Evolutionary conservation across 2,113 vertebrate genomes (phyloP).

Genomic region (Oriolus oriolus): DNA sequence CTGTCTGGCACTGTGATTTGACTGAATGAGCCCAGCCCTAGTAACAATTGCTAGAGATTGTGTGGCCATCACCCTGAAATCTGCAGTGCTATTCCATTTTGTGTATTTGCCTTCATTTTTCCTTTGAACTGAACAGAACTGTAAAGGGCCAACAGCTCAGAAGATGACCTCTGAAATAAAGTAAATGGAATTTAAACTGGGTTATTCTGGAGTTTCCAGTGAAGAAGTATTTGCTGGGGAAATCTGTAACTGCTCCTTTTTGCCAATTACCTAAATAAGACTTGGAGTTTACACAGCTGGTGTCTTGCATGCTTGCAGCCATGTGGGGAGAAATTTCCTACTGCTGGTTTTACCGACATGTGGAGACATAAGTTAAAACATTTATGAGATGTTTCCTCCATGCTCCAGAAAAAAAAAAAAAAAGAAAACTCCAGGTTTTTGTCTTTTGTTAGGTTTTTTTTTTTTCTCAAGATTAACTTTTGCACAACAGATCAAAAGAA

Average conservation of each 20-base stretch:
- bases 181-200: neutral
- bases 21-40: neutral
- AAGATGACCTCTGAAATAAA: neutral
- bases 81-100: neutral
- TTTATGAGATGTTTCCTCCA: neutral
- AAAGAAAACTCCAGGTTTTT: fast-evolving
- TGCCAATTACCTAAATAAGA: neutral
- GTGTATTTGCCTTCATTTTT: neutral
- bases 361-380: neutral
- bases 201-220: neutral
- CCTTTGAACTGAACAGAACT: neutral
- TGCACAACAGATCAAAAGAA: neutral
- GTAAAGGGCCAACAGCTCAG: neutral
- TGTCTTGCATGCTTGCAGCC: neutral
- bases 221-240: neutral
- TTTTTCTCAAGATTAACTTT: neutral
- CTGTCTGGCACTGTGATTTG: neutral
- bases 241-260: neutral
- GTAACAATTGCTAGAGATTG: neutral
- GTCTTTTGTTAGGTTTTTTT: neutral
- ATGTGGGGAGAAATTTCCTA: neutral
- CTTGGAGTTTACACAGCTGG: neutral
- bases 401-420: neutral
- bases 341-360: neutral
- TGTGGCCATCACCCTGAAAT: neutral